Base-by-base conservation (phyloP, 2,888 invertebrate genomes). In the Diadromus collaris region DNA sequence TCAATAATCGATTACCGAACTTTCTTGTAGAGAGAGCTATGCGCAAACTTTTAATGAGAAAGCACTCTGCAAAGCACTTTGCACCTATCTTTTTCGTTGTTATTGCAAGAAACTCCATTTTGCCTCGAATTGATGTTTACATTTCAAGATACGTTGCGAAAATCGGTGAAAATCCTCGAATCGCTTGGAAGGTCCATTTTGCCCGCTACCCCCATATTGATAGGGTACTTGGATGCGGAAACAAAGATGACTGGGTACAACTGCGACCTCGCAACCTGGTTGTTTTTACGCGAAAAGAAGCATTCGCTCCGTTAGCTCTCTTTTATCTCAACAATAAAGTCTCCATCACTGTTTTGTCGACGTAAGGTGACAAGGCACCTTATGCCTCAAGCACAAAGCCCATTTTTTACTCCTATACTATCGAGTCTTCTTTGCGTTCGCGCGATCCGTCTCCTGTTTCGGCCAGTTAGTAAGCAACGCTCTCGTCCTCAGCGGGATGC, bases 281-380 rank as follows among this genome's bases (percentile, higher is more conserved):
- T 34, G 2, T 10, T 34, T 34, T 34, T 1, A 34, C 10, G 34
- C 10, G 48, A 48, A 48, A 21, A 19, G 7, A 48, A 21, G 5
- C 21, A 19, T 60, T 60, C 5, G 6, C 32, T 4, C 13, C 9
- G 13, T 60, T 10, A 60, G 41, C 6, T 56, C 10, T 58, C 21
- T n/a, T 29, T 41, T 58, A 34, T 10, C 21, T 4, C 24, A 24
- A 10, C 21, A 21, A 48, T n/a, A 46, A 61, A 48, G 46, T 48
- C 2, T 60, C 48, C 60, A 19, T 24, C 34, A 16, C 60, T 34
- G 32, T 10, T 5, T 24, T 5, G 6, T 5, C 32, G n/a, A 70
- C 21, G 48, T 21, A 13, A 51, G 29, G n/a, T 48, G 61, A 71
- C 34, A 51, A 38, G 61, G 70, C 41, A 38, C 48, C 24, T 27